phyloP scores from a whole-genome alignment of 2,797 vertebrate species.

The Falco peregrinus region DNA sequence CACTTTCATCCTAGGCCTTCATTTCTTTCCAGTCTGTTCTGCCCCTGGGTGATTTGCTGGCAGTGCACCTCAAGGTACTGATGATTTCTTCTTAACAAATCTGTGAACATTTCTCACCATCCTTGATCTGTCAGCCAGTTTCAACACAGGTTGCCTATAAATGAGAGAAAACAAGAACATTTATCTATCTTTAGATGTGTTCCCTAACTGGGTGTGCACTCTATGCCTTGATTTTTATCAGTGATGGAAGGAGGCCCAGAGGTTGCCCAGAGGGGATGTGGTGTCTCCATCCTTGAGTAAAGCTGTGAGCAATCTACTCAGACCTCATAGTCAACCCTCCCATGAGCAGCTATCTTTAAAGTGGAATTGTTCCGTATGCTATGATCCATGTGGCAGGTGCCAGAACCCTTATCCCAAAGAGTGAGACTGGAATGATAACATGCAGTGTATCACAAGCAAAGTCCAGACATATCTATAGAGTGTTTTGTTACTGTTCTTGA shows the following conservation, averaged over 20 bases:
- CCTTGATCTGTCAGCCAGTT: background rate
- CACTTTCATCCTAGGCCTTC: background rate
- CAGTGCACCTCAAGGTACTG: background rate
- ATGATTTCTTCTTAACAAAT: background rate
- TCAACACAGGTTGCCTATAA: background rate
- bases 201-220: fast-evolving
- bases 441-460: background rate
- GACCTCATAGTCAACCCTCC: background rate
- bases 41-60: background rate
- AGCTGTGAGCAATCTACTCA: background rate
- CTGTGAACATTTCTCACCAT: background rate
- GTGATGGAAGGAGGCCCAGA: background rate
- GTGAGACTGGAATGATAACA: background rate
- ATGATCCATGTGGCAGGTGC: background rate
- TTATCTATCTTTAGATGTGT: background rate
- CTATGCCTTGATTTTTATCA: background rate
- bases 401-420: background rate
- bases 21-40: background rate
- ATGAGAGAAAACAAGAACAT: background rate
- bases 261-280: background rate
- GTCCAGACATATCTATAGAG: background rate
- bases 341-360: background rate
- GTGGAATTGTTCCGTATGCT: background rate
- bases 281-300: background rate
- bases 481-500: background rate